Conservation (phyloP, 1,140 invertebrate genomes). For the Drosophila tropicalis region DNA sequence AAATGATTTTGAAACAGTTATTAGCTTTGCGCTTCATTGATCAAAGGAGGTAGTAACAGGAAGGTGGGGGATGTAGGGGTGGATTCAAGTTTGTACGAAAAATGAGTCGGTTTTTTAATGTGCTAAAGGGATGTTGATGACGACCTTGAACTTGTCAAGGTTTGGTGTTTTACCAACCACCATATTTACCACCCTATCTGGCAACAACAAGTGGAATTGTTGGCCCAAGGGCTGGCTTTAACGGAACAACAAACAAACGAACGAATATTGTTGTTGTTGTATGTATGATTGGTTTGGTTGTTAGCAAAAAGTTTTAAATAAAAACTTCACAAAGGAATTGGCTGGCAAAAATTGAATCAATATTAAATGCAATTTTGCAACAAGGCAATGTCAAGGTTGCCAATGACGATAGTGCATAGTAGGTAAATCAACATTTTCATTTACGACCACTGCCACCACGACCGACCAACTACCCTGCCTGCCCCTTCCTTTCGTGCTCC, state of each 20-base stretch:
- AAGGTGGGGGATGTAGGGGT: no score
- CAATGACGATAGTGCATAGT: slow-evolving; percentile 13
- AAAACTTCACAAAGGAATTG: slow-evolving; percentile 19
- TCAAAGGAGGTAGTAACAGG: not conserved
- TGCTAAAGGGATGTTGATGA: slow-evolving; percentile 7
- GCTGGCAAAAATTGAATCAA: slow-evolving; percentile 63
- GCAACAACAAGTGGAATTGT: slow-evolving; percentile 38
- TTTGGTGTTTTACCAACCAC: slow-evolving; percentile 32
- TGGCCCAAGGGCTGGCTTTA: not conserved
- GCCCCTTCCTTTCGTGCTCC: not conserved
- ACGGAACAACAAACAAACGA: no score
- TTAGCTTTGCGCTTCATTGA: slow-evolving; percentile 20
- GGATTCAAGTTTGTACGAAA: not conserved
- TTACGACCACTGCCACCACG: not conserved
- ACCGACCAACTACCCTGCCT: no score
- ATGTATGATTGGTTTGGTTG: not conserved
- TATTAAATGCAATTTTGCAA: slow-evolving; percentile 59
- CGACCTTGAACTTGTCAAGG: slow-evolving; percentile 67
- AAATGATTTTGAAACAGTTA: slow-evolving; percentile 42
- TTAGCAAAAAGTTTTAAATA: slow-evolving; percentile 2
- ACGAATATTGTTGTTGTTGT: not conserved
- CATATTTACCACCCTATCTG: slow-evolving; percentile 25
- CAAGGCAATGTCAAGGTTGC: slow-evolving; percentile 40
- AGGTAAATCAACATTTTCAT: slow-evolving; percentile 7
- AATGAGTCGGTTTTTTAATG: not conserved